Conservation (phyloP, 2,888 invertebrate genomes). For the Conops quadrifasciatus region DNA sequence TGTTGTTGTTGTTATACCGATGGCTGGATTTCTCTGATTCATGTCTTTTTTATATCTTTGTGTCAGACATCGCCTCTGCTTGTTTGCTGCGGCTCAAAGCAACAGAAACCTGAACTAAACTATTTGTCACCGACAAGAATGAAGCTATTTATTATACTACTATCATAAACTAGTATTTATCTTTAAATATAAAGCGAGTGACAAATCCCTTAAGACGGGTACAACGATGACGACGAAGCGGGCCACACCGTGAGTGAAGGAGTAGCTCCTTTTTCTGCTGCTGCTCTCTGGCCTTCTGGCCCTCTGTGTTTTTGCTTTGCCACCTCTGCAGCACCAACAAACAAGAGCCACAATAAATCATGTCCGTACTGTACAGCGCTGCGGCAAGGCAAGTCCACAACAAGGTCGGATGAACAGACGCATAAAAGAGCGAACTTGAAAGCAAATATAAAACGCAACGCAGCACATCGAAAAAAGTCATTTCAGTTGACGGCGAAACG, state of each 20-base stretch:
- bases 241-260: slow-evolving; percentile 12
- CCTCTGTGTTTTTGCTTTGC: slow-evolving; percentile 15
- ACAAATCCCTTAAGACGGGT: slow-evolving; percentile 38
- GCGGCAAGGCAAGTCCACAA: background rate
- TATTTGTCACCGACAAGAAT: slow-evolving; percentile 60
- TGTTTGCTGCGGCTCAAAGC: slow-evolving; percentile 9
- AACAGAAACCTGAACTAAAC: slow-evolving; percentile 51
- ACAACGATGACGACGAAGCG: slow-evolving; percentile 22
- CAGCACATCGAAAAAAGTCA: slow-evolving; percentile 6
- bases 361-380: background rate
- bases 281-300: too few species aligned
- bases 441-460: slow-evolving; percentile 9
- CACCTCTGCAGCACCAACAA: slow-evolving; percentile 31
- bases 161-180: slow-evolving; percentile 62
- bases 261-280: background rate
- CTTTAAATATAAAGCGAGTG: slow-evolving; percentile 52
- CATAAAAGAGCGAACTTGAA: slow-evolving; percentile 35
- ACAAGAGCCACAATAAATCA: slow-evolving; percentile 31
- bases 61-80: slow-evolving; percentile 14
- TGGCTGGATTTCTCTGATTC: slow-evolving; percentile 10
- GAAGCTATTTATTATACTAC: slow-evolving; percentile 60
- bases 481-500: slow-evolving; percentile 1
- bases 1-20: slow-evolving; percentile 1
- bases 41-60: slow-evolving; percentile 18
- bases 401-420: slow-evolving; percentile 33